These are phyloP conservation scores for Ianthella basta DNA, from an alignment of 37 sponge, comb jelly and placozoan species.

Conservation along the genomic window DNA sequence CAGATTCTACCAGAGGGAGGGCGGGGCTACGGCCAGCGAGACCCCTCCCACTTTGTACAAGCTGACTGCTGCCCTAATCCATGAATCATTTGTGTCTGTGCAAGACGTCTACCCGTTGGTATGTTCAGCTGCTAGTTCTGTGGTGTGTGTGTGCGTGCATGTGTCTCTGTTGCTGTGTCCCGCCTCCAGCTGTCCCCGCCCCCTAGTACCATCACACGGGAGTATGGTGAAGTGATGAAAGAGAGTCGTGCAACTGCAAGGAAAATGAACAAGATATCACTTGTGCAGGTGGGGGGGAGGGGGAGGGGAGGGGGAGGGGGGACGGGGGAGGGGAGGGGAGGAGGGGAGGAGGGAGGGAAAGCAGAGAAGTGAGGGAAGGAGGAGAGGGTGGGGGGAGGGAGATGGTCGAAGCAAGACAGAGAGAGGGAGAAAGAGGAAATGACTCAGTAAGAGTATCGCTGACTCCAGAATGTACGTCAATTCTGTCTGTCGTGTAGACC, in stretches of 20 bases:
- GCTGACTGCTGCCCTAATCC: slow-evolving; percentile 83
- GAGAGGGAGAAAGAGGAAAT: too few species aligned
- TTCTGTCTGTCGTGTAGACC: too few species aligned
- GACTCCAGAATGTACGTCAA: too few species aligned
- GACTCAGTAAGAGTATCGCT: too few species aligned
- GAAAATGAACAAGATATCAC: slow-evolving; percentile 66
- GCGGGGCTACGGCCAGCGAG: not conserved
- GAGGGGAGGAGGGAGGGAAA: not conserved
- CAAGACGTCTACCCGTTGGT: slow-evolving; percentile 85
- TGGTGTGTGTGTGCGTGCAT: not conserved
- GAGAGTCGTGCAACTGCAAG: slow-evolving; percentile 61
- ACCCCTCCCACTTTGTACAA: slow-evolving; percentile 66
- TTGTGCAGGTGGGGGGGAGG: slow-evolving; percentile 60
- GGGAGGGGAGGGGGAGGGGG: slow-evolving; percentile 37
- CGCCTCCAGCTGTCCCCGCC: slow-evolving; percentile 53
- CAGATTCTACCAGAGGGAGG: slow-evolving; percentile 57
- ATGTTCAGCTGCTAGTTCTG: not conserved
- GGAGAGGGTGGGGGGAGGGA: not conserved
- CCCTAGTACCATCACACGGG: slow-evolving; percentile 24
- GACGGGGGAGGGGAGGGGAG: slow-evolving; percentile 36
- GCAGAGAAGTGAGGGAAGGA: not conserved
- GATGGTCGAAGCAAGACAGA: too few species aligned
- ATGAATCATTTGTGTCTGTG: slow-evolving; percentile 65
- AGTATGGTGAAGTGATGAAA: slow-evolving; percentile 35
- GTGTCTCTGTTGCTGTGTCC: not conserved